Conservation (phyloP, 1,140 invertebrate genomes). For the Ylistrum balloti region DNA sequence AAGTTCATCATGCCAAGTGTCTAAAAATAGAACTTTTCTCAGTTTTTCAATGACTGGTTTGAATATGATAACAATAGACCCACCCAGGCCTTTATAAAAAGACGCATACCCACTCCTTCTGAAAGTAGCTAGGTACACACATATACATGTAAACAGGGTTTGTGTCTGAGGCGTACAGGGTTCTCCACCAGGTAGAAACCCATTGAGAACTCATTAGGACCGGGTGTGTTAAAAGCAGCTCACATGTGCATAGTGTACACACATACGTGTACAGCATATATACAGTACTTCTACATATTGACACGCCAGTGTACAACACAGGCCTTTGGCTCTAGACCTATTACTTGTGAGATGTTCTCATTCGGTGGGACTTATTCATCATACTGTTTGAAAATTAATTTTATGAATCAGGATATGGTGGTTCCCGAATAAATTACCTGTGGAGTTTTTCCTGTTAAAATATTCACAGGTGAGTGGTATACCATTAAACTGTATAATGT, state of each 20-base stretch:
- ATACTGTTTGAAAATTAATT: not conserved
- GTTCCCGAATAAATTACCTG: not conserved
- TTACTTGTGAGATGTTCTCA: not conserved
- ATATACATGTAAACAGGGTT: not conserved
- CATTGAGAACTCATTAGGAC: not conserved
- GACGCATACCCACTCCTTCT: not conserved
- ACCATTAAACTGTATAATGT: not conserved
- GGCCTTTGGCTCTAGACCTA: not conserved
- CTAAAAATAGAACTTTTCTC: not conserved
- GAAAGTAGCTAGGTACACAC: not conserved
- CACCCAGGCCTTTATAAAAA: not conserved
- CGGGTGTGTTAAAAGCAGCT: not conserved
- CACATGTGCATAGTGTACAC: not conserved
- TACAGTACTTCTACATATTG: not conserved
- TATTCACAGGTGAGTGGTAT: not conserved
- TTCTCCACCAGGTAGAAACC: not conserved
- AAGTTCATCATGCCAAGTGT: slow-evolving; percentile 7
- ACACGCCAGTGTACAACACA: not conserved
- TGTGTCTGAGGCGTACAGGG: not conserved
- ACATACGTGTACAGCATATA: not conserved
- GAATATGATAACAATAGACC: not conserved
- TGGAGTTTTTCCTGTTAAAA: not conserved
- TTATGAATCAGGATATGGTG: not conserved
- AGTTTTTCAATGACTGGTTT: not conserved
- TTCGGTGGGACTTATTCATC: not conserved